A percentile compares a stretch with the other conserved stretches of the same genome.
Conservation (phyloP, 2,113 vertebrate genomes). For the Pelusios castaneus region DNA sequence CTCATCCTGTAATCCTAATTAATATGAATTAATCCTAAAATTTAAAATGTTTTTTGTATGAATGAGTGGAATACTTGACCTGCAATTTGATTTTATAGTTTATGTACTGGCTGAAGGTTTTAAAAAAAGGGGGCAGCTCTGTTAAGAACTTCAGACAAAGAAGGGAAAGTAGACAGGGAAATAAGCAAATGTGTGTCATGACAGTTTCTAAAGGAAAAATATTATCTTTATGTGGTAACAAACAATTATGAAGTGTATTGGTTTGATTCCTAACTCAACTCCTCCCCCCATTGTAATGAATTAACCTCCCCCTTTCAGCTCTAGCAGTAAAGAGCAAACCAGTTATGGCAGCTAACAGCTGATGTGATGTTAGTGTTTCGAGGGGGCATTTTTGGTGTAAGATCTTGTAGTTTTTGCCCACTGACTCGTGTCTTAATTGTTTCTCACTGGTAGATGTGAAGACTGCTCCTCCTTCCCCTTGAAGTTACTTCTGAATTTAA, state of each 20-base stretch:
- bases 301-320: not conserved
- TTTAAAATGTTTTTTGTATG: not conserved
- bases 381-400: not conserved
- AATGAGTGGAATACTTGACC: not conserved
- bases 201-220: not conserved
- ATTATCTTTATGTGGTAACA: not conserved
- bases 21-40: not conserved
- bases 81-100: not conserved
- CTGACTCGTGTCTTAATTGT: constrained; percentile 19
- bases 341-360: not conserved
- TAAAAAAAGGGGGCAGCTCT: not conserved
- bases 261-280: not conserved
- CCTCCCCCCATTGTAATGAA: not conserved
- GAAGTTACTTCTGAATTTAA: not conserved
- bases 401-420: not conserved
- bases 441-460: not conserved
- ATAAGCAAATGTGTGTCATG: not conserved
- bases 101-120: not conserved
- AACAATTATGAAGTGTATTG: not conserved
- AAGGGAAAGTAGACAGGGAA: not conserved
- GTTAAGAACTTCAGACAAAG: not conserved
- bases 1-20: not conserved
- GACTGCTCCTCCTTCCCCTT: not conserved
- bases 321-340: not conserved
- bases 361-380: not conserved